A percentile compares a stretch with the other conserved stretches of the same genome.
phyloP scores from a whole-genome alignment of 2,113 vertebrate genomes.

The Capricornis sumatraensis region DNA sequence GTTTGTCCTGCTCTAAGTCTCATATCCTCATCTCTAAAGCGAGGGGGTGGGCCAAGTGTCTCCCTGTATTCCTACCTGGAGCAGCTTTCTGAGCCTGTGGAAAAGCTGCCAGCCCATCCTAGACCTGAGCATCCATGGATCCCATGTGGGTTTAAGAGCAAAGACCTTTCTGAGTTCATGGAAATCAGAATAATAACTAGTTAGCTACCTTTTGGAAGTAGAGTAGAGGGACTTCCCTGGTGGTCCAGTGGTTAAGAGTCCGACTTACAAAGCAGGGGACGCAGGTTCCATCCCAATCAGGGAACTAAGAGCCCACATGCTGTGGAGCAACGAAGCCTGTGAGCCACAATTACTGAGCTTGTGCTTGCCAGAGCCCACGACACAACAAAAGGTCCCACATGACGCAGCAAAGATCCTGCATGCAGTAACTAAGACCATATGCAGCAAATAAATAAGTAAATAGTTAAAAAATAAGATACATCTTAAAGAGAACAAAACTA shows the following conservation, averaged over 20 bases:
- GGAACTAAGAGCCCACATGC: neutral
- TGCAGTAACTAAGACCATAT: neutral
- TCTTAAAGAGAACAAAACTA: neutral
- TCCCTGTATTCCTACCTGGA: fast-evolving
- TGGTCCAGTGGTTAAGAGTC: neutral
- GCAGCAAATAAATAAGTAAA: neutral
- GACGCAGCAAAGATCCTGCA: neutral
- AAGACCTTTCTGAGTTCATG: neutral
- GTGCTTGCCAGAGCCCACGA: neutral
- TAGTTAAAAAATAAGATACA: neutral
- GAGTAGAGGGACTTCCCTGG: neutral
- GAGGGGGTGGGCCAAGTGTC: neutral
- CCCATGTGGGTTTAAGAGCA: neutral
- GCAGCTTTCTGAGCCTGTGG: neutral
- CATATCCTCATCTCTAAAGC: neutral
- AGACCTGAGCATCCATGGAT: neutral
- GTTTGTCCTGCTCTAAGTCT: neutral
- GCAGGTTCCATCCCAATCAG: neutral
- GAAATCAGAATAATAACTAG: neutral
- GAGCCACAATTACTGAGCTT: neutral
- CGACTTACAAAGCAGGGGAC: neutral
- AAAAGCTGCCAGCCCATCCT: too few species aligned
- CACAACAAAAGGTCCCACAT: neutral
- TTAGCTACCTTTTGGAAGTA: neutral
- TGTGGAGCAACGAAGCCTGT: neutral